These are phyloP conservation scores for Diarsia brunnea DNA, from an alignment of 2,888 invertebrate species.

Conservation along the genomic window DNA sequence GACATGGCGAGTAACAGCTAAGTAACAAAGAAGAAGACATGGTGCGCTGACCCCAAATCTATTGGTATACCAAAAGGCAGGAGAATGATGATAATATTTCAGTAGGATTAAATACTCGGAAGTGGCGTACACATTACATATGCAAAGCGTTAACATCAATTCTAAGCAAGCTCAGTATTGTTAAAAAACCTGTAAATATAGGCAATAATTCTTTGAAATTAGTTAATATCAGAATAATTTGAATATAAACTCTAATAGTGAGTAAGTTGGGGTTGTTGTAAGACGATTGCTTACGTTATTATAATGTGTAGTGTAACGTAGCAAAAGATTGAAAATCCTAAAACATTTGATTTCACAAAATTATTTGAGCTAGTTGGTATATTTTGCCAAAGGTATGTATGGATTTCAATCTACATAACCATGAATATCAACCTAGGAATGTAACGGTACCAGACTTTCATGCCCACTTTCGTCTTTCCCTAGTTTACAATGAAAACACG, in stretches of 20 bases:
- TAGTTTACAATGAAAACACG: constrained; percentile 17
- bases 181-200: too few species aligned
- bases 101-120: neutral
- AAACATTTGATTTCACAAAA: constrained; percentile 1
- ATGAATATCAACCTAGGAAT: constrained; percentile 24
- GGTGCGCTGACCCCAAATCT: too few species aligned
- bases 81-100: too few species aligned
- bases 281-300: neutral
- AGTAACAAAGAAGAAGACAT: too few species aligned
- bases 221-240: too few species aligned
- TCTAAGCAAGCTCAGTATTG: too few species aligned
- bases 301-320: neutral
- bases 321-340: too few species aligned
- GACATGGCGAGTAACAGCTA: too few species aligned
- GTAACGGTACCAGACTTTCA: constrained; percentile 24
- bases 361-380: neutral
- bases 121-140: neutral
- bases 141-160: neutral
- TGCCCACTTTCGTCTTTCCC: constrained; percentile 33
- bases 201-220: too few species aligned
- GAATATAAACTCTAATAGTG: too few species aligned
- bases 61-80: too few species aligned
- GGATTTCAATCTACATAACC: neutral
- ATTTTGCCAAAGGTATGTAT: neutral
- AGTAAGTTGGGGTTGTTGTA: neutral